These are phyloP conservation scores for Calephelis nemesis DNA, from an alignment of 1,140 invertebrate species.

Conservation along the genomic window DNA sequence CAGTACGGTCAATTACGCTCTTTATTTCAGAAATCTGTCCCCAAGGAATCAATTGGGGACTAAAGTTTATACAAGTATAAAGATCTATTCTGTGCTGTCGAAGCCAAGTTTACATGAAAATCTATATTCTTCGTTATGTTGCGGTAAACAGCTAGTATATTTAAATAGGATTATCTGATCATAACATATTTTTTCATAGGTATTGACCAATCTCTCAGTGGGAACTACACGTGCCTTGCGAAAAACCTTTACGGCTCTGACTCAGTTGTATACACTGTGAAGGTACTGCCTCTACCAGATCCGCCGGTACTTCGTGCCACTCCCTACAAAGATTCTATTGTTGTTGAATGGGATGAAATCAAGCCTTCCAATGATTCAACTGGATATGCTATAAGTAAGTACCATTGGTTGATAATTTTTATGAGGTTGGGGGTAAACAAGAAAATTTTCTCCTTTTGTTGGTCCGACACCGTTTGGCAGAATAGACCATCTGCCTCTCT, in stretches of 20 bases:
- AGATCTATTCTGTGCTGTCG: no score
- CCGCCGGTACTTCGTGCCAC: conserved; percentile 82
- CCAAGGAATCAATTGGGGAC: no score
- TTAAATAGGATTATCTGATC: no score
- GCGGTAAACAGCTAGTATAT: no score
- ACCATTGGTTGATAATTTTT: conserved; percentile 14
- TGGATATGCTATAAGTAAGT: conserved; percentile 58
- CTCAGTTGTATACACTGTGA: conserved; percentile 87
- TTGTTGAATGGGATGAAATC: conserved; percentile 82
- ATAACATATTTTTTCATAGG: conserved; percentile 35
- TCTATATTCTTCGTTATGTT: no score
- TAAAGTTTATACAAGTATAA: no score
- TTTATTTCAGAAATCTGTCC: no score
- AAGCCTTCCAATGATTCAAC: conserved; percentile 48
- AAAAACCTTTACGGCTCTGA: conserved; percentile 91
- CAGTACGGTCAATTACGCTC: no score
- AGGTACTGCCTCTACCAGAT: conserved; percentile 86
- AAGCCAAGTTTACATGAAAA: no score
- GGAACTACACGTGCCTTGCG: conserved; percentile 91
- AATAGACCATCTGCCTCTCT: no score
- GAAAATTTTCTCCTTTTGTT: no score
- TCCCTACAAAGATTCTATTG: conserved; percentile 83
- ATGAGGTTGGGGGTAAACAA: not conserved
- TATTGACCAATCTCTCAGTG: conserved; percentile 83
- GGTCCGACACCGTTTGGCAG: no score